These are phyloP conservation scores for Xyrichtys novacula DNA, from an alignment of 2,797 vertebrate species.

Conservation along the genomic window DNA sequence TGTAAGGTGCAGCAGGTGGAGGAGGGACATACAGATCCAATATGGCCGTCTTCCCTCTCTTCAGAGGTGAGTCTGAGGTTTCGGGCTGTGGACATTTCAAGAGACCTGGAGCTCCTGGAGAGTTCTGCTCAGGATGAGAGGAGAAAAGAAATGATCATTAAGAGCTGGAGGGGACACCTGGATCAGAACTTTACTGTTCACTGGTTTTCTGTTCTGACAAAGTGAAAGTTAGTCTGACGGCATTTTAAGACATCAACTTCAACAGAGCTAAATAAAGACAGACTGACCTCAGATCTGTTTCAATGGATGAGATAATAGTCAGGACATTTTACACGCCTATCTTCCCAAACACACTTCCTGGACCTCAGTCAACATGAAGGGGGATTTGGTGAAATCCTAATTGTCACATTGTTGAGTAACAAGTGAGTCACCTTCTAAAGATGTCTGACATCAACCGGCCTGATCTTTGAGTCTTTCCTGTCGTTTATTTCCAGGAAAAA, in stretches of 20 bases:
- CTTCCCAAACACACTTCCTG: slow-evolving; percentile 72
- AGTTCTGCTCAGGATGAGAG: slow-evolving; percentile 10
- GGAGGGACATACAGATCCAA: slow-evolving; percentile 93
- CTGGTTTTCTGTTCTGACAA: too few relatives aligned
- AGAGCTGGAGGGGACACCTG: too few relatives aligned
- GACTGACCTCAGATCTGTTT: slow-evolving; percentile 31
- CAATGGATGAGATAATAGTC: slow-evolving; percentile 25
- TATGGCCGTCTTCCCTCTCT: slow-evolving; percentile 89
- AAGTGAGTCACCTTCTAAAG: slow-evolving; percentile 56
- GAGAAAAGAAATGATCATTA: not conserved
- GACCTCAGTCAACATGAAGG: slow-evolving; percentile 17
- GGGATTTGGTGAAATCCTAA: slow-evolving; percentile 13
- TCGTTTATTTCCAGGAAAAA: slow-evolving; percentile 31
- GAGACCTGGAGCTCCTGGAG: slow-evolving; percentile 78
- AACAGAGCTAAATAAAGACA: too few relatives aligned
- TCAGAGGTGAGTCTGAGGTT: slow-evolving; percentile 79
- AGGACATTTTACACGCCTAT: slow-evolving; percentile 19
- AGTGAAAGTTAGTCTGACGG: not conserved
- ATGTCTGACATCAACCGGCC: slow-evolving; percentile 25
- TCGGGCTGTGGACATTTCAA: slow-evolving; percentile 79
- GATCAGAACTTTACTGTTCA: too few relatives aligned
- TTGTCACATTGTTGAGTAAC: slow-evolving; percentile 41
- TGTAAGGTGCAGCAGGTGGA: slow-evolving; percentile 89
- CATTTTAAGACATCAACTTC: not conserved
- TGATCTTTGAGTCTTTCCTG: slow-evolving; percentile 17